phyloP scores from a whole-genome alignment of 2,888 invertebrate species.

The Lottia gigantea region DNA sequence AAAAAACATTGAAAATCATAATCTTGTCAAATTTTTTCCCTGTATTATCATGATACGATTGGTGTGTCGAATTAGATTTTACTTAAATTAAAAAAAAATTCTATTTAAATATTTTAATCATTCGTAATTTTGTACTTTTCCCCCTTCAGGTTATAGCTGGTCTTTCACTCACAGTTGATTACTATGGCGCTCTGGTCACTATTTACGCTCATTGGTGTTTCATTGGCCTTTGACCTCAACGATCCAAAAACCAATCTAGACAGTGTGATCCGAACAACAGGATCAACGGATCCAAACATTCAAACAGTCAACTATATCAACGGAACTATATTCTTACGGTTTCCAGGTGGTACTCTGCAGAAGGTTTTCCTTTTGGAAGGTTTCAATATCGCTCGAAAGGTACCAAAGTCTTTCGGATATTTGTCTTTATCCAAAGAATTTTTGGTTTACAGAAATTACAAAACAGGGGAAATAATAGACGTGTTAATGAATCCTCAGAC shows the following conservation, averaged over 20 bases:
- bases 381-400: constrained; percentile 38
- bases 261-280: constrained; percentile 29
- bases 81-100: too few species aligned
- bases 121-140: too few species aligned
- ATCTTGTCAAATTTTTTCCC: too few species aligned
- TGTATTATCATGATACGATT: too few species aligned
- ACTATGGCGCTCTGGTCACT: background rate
- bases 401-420: constrained; percentile 32
- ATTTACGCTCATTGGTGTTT: background rate
- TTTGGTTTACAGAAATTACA: constrained; percentile 36
- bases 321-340: constrained; percentile 34
- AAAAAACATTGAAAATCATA: too few species aligned
- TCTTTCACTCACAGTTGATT: too few species aligned
- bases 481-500: constrained; percentile 37
- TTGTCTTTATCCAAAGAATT: constrained; percentile 38
- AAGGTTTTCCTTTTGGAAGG: constrained; percentile 43
- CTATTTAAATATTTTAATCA: too few species aligned
- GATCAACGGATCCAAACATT: constrained; percentile 29
- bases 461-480: constrained; percentile 32
- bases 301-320: constrained; percentile 33
- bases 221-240: constrained; percentile 21
- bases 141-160: too few species aligned
- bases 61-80: too few species aligned
- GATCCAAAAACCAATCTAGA: constrained; percentile 34
- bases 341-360: constrained; percentile 23